Percentiles rank a stretch among this genome's conserved stretches.
Evolutionary conservation across 2,113 vertebrate species (phyloP).

Genomic region (Laterallus jamaicensis): DNA sequence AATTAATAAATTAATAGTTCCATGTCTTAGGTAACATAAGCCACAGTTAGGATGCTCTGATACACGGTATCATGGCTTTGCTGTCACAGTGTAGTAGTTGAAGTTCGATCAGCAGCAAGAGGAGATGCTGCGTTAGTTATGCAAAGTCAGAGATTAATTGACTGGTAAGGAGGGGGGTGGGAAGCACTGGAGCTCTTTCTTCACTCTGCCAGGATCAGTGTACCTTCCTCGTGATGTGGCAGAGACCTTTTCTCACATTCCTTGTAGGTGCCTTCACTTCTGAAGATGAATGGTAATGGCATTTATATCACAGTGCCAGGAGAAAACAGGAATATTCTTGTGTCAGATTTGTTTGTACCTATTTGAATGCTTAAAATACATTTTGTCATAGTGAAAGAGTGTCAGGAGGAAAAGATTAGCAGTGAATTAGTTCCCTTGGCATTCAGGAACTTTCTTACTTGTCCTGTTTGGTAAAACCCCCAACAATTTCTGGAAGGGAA

Average conservation of each 20-base stretch:
- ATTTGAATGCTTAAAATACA: background rate
- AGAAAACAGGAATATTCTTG: background rate
- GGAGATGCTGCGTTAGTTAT: background rate
- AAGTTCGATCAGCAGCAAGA: background rate
- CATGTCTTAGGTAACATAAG: background rate
- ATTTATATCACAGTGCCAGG: background rate
- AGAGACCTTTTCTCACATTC: background rate
- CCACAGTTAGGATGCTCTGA: background rate
- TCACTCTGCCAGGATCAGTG: background rate
- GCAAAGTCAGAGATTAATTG: background rate
- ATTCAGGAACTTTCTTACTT: background rate
- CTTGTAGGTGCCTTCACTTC: background rate
- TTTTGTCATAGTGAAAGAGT: background rate
- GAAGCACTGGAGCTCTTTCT: background rate
- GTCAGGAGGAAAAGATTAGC: background rate
- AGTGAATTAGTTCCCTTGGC: background rate
- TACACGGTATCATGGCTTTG: background rate
- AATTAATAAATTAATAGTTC: background rate
- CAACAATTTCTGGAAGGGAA: background rate
- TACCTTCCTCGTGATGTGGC: background rate
- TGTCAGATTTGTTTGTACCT: background rate
- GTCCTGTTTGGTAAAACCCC: background rate
- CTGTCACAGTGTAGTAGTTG: background rate
- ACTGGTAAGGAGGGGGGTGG: background rate
- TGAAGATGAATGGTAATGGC: background rate